phyloP scores from a whole-genome alignment of 2,113 vertebrate genomes.

The Coreoperca whiteheadi region DNA sequence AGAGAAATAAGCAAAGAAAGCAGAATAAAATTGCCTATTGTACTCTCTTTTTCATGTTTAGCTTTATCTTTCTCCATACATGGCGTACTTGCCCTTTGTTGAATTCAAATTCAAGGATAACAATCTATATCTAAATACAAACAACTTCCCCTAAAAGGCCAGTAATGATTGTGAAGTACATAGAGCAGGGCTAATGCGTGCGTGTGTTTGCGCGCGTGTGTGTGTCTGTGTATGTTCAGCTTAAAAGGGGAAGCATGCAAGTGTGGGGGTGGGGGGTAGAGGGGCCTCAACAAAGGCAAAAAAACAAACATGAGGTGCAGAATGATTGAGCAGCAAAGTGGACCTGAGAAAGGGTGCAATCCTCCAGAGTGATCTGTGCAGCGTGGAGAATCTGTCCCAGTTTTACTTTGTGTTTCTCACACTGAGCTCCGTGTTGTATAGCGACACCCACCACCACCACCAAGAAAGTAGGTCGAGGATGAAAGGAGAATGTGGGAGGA shows the following conservation, averaged over 20 bases:
- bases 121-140: background rate
- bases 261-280: no score
- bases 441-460: constrained; percentile 65
- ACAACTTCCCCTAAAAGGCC: background rate
- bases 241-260: constrained; percentile 18
- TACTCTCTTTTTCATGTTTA: background rate
- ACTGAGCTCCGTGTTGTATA: constrained; percentile 55
- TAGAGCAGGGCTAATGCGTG: background rate
- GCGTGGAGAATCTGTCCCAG: constrained; percentile 80
- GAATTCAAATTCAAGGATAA: background rate
- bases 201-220: background rate
- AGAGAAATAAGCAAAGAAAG: background rate
- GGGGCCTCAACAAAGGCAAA: constrained; percentile 21
- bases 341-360: constrained; percentile 51
- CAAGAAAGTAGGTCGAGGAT: constrained; percentile 82
- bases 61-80: background rate
- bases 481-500: constrained; percentile 78
- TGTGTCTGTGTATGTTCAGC: background rate
- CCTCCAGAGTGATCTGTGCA: constrained; percentile 61
- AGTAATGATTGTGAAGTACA: constrained; percentile 5
- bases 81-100: background rate
- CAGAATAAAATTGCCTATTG: background rate
- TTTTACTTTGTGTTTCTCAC: constrained; percentile 74
- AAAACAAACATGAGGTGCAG: constrained; percentile 49
- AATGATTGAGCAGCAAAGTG: constrained; percentile 36